Conservation (phyloP, 2,888 invertebrate genomes). For the Alloplasta piceator region DNA sequence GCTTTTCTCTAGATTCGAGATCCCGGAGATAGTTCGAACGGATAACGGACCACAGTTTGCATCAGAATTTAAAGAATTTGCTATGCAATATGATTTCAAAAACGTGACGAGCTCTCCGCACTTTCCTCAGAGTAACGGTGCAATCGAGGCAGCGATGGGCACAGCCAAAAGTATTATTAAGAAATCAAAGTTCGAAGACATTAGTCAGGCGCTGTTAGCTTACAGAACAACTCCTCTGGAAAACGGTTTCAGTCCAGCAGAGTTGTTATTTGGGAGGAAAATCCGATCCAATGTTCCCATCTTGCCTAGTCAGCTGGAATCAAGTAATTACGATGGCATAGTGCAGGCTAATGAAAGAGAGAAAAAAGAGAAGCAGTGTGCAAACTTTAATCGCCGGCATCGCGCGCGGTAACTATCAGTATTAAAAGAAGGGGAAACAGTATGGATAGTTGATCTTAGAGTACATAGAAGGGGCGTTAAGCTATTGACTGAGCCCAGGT, state of each 20-base stretch:
- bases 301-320: conserved; percentile 25
- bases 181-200: conserved; percentile 43
- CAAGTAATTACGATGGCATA: neutral
- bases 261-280: conserved; percentile 45
- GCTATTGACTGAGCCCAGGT: no score
- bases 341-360: no score
- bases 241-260: conserved; percentile 52
- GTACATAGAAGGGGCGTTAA: no score
- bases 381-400: no score
- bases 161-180: conserved; percentile 61
- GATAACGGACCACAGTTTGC: conserved; percentile 70
- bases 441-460: no score
- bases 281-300: conserved; percentile 41
- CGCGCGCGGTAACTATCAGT: no score
- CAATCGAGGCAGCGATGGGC: conserved; percentile 65
- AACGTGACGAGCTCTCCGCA: conserved; percentile 67
- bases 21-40: conserved; percentile 68
- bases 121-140: conserved; percentile 66
- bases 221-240: conserved; percentile 43
- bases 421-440: no score
- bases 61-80: conserved; percentile 47
- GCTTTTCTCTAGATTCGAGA: conserved; percentile 69
- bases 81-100: conserved; percentile 54
- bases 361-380: no score
- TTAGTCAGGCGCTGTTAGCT: conserved; percentile 36